Base-by-base conservation (phyloP, 2,888 invertebrate species). In the Diarsia brunnea region DNA sequence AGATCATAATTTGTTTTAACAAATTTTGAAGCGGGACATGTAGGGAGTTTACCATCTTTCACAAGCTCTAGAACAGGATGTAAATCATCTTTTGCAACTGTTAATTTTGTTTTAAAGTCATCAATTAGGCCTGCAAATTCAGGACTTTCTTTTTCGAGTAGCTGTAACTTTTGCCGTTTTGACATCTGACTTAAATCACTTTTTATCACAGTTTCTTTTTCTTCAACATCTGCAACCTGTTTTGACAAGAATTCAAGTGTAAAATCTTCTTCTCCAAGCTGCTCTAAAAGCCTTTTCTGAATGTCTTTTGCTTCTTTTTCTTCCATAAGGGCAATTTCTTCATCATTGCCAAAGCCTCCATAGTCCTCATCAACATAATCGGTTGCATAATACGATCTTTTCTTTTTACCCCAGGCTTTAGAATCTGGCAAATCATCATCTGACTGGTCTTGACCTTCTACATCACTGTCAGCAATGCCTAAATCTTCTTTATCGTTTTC, bases 301-400 rank as follows among this genome's bases (percentile, higher is more conserved):
- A 99, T 98, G 84, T 97, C 97, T 91, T 97, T 97, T 0, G 98
- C 99, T 95, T 99, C 99, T 88, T 98, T 97, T 92, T 98, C 98
- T 94, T 99, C 99, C 94, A 95, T 94, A 79, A 98, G 96, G 81
- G 98, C 97, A 10, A 98, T 98, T 84, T 97, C 96, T 88, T 98
- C 98, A 86, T 98, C 97, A 90, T 95, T 91, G 58, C 97, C 97
- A 90, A 95, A 96, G 85, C 98, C 98, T 65, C 98, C 97, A 96
- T 98, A 98, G 94, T 99, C 99, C 89, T 98, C 97, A 96, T 99
- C 99, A 24, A 98, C 98, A 94, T 98, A 99, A 95, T 99, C 99
- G 0, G 99, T 98, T 69, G 98, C 97, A 94, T 99, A 99, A 92
- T 97, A 99, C 53, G 97, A 97, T 77, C 96, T 97, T 88, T 98